Evolutionary conservation across 2,797 vertebrate genomes (phyloP).

Genomic region (Botia almorhae): DNA sequence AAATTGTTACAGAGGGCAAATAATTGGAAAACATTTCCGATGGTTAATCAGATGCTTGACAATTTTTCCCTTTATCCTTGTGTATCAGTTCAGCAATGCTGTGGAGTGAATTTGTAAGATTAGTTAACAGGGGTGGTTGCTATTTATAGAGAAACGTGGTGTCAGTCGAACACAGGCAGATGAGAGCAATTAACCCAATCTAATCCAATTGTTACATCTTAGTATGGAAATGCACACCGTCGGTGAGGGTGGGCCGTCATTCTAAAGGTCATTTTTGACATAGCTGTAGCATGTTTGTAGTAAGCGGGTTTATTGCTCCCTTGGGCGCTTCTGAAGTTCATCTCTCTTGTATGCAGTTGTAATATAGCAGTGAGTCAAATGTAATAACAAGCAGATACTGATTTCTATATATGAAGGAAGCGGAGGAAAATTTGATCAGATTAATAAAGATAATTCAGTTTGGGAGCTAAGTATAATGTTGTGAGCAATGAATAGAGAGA

Average conservation of each 20-base stretch:
- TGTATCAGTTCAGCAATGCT: slow-evolving; percentile 49
- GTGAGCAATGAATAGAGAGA: neutral
- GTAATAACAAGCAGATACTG: neutral
- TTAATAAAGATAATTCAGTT: neutral
- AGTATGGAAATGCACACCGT: slow-evolving; percentile 72
- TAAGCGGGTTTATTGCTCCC: slow-evolving; percentile 56
- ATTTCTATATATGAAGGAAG: slow-evolving; percentile 11
- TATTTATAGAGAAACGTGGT: slow-evolving; percentile 63
- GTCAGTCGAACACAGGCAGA: slow-evolving; percentile 58
- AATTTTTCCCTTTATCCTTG: slow-evolving; percentile 55
- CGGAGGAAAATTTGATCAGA: neutral
- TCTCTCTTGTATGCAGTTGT: slow-evolving; percentile 64
- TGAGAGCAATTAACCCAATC: slow-evolving; percentile 77
- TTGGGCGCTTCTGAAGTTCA: slow-evolving; percentile 60
- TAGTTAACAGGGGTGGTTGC: slow-evolving; percentile 43
- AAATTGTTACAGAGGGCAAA: slow-evolving; percentile 38
- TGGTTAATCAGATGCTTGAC: slow-evolving; percentile 63
- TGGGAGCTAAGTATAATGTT: neutral
- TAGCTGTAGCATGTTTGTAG: slow-evolving; percentile 61
- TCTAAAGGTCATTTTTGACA: slow-evolving; percentile 77
- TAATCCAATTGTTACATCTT: slow-evolving; percentile 76
- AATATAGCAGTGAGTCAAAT: slow-evolving; percentile 72
- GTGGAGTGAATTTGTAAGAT: slow-evolving; percentile 52
- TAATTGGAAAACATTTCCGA: slow-evolving; percentile 63
- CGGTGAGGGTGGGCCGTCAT: slow-evolving; percentile 64